These are phyloP conservation scores for Tympanoctomys barrerae DNA, from an alignment of 2,797 vertebrate species.

Conservation along the genomic window DNA sequence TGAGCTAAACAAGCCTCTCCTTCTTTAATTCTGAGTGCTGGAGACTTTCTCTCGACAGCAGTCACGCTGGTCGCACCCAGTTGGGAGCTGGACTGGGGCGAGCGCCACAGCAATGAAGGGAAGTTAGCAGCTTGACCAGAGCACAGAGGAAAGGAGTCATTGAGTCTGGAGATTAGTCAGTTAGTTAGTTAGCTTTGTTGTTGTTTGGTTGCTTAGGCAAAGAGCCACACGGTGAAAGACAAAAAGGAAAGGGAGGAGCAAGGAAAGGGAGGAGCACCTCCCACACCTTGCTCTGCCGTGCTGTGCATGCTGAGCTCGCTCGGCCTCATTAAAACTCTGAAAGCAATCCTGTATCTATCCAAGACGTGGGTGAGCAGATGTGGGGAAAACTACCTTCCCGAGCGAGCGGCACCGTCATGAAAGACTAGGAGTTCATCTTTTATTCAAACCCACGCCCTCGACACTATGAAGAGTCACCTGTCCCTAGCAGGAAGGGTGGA, in stretches of 20 bases:
- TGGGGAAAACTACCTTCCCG: constrained; percentile 47
- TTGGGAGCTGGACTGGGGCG: not conserved
- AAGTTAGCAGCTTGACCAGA: not conserved
- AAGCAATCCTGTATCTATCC: constrained; percentile 53
- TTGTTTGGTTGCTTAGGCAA: not conserved
- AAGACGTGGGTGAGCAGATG: constrained; percentile 33
- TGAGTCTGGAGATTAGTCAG: not conserved
- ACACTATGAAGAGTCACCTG: not conserved
- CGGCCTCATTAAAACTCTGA: constrained; percentile 55
- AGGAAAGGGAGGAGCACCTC: not conserved
- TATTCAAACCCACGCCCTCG: constrained; percentile 20
- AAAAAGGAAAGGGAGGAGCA: not conserved
- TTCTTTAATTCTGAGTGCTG: not conserved
- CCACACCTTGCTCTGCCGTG: not conserved
- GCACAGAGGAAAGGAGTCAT: not conserved
- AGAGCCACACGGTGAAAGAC: not conserved
- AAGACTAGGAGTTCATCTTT: constrained; percentile 41
- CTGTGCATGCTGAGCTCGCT: not conserved
- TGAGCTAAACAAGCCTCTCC: not conserved
- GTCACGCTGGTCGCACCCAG: not conserved
- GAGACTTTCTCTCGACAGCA: not conserved
- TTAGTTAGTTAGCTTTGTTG: constrained; percentile 34
- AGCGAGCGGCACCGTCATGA: constrained; percentile 17
- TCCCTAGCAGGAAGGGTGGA: not conserved
- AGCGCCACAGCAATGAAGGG: not conserved